These are phyloP conservation scores for Leptosomus discolor DNA, from an alignment of 2,113 vertebrate genomes.

Conservation along the genomic window DNA sequence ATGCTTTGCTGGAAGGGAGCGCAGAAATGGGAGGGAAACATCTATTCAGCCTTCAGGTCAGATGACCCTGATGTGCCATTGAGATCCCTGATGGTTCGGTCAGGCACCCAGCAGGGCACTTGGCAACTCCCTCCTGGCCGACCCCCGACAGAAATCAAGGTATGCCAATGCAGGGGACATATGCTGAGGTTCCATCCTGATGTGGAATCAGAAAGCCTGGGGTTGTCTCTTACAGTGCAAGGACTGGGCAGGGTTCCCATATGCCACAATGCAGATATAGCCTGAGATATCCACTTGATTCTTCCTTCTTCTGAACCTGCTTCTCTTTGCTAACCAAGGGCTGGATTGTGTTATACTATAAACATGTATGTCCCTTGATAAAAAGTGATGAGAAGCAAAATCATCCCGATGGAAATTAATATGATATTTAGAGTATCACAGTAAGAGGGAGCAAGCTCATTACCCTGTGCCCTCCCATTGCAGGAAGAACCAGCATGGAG, in stretches of 20 bases:
- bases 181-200: not conserved
- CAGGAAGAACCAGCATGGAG: not conserved
- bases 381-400: not conserved
- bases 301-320: not conserved
- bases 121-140: not conserved
- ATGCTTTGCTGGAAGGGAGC: not conserved
- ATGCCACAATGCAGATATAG: not conserved
- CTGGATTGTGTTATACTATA: not conserved
- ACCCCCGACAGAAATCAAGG: not conserved
- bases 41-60: not conserved
- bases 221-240: not conserved
- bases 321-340: not conserved
- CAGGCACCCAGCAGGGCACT: not conserved
- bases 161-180: not conserved
- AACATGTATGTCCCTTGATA: not conserved
- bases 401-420: not conserved
- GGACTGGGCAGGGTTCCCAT: not conserved
- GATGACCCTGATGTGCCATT: not conserved
- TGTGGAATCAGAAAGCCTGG: not conserved
- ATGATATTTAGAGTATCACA: not conserved
- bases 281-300: not conserved
- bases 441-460: not conserved
- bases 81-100: not conserved
- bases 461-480: rapidly evolving
- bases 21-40: not conserved